Base-by-base conservation (phyloP, 2,113 vertebrate species). In the Castor canadensis region DNA sequence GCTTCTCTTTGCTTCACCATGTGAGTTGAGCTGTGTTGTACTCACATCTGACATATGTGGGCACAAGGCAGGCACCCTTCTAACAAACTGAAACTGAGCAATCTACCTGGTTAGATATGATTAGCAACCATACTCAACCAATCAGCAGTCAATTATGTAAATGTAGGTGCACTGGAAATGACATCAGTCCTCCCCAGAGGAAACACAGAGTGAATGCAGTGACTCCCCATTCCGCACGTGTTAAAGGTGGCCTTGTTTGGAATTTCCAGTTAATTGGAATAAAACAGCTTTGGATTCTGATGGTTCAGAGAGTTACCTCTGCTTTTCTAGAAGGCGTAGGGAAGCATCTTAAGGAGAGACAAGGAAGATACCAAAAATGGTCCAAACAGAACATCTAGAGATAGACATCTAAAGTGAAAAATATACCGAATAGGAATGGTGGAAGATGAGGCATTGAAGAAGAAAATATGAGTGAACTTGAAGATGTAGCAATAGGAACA, bases 251-350 rank as follows among this genome's bases (percentile, higher is more conserved):
- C 49, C 92, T 85, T 88, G 92, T 54, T 87, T 75, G 45, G 72
- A 90, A 62, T 93, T 93, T 40, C 17, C 30, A 19, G 60, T 26
- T 60, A 69, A 62, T 3, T 43, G 17, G 83, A 79, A 8, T 52
- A 62, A 76, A 72, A 43, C 24, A 7, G 15, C 62, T 72, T 95
- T 83, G 60, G 76, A 89, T 95, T 93, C 52, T 82, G 45, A 72
- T 69, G 24, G 45, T 69, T n/a, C 8, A 62, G 16, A 69, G 40
- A 43, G 32, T 85, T 76, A 26, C 24, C 43, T 75, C 75, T 89
- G 83, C n/a, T 81, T 95, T 94, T 60, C 10, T 24, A 67, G 54
- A 47, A 66, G 22, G 8, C 80, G 30, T 30, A 82, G 43, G 49
- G 89, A 60, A 52, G 5, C 35, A 13, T 16, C 19, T 47, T 9